Evolutionary conservation across 2,797 vertebrate genomes (phyloP).

Genomic region (Myotis daubentonii): DNA sequence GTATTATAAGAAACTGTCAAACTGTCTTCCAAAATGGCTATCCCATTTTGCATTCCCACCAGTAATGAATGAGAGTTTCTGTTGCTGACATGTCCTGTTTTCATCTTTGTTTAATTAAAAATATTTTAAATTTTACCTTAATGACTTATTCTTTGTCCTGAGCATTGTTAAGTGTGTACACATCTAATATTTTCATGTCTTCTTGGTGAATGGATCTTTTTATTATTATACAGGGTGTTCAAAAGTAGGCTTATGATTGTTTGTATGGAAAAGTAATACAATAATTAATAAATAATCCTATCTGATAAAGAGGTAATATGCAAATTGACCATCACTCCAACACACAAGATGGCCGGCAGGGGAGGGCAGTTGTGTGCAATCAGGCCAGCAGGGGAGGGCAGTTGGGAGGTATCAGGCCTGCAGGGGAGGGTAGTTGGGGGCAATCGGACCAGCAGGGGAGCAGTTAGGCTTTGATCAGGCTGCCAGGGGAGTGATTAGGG

Average conservation of each 20-base stretch:
- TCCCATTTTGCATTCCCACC: neutral
- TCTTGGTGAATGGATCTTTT: neutral
- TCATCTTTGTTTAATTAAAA: neutral
- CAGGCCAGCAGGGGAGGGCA: too few relatives aligned
- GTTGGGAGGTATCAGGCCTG: too few relatives aligned
- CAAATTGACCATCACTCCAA: too few relatives aligned
- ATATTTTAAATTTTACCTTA: neutral
- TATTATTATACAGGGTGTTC: neutral
- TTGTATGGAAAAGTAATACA: neutral
- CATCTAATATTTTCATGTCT: neutral
- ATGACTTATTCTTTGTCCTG: neutral
- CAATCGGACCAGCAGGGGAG: too few relatives aligned
- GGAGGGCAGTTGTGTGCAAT: too few relatives aligned
- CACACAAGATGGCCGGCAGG: too few relatives aligned
- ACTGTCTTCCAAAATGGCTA: neutral
- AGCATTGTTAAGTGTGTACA: neutral
- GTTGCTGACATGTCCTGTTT: neutral
- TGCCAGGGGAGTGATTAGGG: too few relatives aligned
- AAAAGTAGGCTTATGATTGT: neutral
- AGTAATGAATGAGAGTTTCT: neutral
- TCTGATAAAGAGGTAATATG: too few relatives aligned
- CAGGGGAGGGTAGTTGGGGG: too few relatives aligned
- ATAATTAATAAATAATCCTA: neutral
- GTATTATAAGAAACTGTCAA: neutral
- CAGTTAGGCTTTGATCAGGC: too few relatives aligned